Conservation (phyloP, 2,888 invertebrate genomes). For the Sphaeridia pumilis region DNA sequence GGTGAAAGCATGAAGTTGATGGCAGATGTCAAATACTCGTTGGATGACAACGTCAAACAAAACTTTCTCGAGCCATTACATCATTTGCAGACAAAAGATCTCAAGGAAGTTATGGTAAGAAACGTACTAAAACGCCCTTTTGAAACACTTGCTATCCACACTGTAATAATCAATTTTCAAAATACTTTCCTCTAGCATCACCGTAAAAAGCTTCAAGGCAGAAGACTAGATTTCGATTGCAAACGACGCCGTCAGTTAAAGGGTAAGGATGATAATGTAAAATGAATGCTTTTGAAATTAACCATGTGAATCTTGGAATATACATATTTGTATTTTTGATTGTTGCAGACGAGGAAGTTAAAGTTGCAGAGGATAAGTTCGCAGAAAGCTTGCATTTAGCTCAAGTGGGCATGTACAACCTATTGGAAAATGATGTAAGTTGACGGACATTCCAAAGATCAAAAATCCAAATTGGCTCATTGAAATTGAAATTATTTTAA, state of each 20-base stretch:
- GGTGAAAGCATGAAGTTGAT: constrained; percentile 95
- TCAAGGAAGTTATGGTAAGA: constrained; percentile 96
- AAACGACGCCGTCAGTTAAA: constrained; percentile 94
- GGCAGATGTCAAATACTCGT: constrained; percentile 96
- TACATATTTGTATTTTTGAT: constrained; percentile 42
- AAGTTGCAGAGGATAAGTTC: constrained; percentile 96
- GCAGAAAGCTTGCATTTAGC: constrained; percentile 94
- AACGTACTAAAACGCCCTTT: constrained; percentile 30
- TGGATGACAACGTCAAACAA: constrained; percentile 99
- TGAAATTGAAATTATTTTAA: neutral
- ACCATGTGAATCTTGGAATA: no score
- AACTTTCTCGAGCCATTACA: constrained; percentile 97
- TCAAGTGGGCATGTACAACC: constrained; percentile 97
- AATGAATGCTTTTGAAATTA: no score
- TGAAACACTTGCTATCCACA: neutral
- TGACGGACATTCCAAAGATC: no score
- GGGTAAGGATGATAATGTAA: no score
- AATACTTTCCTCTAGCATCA: constrained; percentile 71
- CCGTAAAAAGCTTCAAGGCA: constrained; percentile 96
- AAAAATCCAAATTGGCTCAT: no score
- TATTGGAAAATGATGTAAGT: constrained; percentile 93
- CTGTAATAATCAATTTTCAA: neutral
- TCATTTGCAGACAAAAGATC: constrained; percentile 94
- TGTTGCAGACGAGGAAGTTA: constrained; percentile 95
- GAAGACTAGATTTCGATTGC: constrained; percentile 96